Evolutionary conservation across 1,140 invertebrate species (phyloP).

Genomic region (Lithobius niger): DNA sequence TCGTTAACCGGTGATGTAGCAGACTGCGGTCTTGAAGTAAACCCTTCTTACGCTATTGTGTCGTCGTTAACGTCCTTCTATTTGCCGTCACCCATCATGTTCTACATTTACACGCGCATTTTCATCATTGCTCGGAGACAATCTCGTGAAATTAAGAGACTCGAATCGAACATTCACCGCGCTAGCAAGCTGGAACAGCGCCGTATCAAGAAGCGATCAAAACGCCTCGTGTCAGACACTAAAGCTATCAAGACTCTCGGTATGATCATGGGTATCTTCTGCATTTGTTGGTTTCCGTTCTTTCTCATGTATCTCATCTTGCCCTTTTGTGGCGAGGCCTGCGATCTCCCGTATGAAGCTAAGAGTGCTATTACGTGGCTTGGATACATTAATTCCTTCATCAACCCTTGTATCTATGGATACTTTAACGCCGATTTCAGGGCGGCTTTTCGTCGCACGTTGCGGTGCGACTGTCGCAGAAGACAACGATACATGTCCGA

Average conservation of each 20-base stretch:
- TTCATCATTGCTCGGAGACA: conserved; percentile 37
- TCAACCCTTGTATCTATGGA: conserved; percentile 37
- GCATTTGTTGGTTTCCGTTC: conserved; percentile 93
- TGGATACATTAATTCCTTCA: conserved; percentile 35
- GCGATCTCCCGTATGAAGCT: conserved; percentile 25
- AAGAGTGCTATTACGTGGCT: conserved; percentile 30
- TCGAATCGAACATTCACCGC: conserved; percentile 21
- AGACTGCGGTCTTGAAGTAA: conserved; percentile 66
- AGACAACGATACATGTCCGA: conserved; percentile 17
- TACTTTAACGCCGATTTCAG: conserved; percentile 34
- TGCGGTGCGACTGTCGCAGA: conserved; percentile 32
- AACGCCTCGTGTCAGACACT: conserved; percentile 23
- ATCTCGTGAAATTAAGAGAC: conserved; percentile 22
- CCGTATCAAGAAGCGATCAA: conserved; percentile 20
- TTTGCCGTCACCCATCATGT: conserved; percentile 75
- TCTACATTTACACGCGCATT: conserved; percentile 79
- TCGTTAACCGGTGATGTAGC: neutral
- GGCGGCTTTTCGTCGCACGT: conserved; percentile 30
- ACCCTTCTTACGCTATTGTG: conserved; percentile 57
- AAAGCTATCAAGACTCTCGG: conserved; percentile 92
- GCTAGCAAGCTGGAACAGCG: conserved; percentile 20
- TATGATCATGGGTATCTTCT: conserved; percentile 94
- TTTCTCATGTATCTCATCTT: conserved; percentile 45
- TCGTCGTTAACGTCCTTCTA: conserved; percentile 78
- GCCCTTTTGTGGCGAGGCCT: conserved; percentile 29